phyloP scores from a whole-genome alignment of 2,888 invertebrate genomes.

The Laothoe populi region DNA sequence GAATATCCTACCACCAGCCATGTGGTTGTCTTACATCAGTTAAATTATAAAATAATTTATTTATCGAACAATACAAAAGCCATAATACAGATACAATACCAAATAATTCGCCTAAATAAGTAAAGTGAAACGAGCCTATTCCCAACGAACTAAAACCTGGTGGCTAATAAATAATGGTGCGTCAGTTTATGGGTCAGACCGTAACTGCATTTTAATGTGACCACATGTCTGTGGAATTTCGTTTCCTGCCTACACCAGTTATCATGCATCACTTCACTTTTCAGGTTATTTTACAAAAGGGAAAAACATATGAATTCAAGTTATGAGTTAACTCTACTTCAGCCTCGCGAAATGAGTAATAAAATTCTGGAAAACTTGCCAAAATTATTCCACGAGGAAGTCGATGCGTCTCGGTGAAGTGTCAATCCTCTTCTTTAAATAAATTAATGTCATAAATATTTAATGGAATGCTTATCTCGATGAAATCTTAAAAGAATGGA shows the following conservation, averaged over 20 bases:
- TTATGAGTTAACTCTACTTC: too few species aligned
- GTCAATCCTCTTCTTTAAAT: not conserved
- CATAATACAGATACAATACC: not conserved
- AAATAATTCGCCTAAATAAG: conserved; percentile 26
- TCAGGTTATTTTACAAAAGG: not conserved
- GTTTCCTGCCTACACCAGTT: conserved; percentile 28
- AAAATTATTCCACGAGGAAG: too few species aligned
- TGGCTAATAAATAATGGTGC: conserved; percentile 51
- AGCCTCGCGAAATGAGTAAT: too few species aligned
- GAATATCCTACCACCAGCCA: too few species aligned
- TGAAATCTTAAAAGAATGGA: too few species aligned
- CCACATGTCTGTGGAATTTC: conserved; percentile 47
- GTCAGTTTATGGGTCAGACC: conserved; percentile 50
- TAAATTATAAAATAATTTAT: too few species aligned
- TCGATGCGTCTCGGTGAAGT: too few species aligned
- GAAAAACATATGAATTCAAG: not conserved
- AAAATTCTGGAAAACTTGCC: too few species aligned
- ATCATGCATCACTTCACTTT: not conserved
- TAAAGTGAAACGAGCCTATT: conserved; percentile 43
- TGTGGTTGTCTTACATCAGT: too few species aligned
- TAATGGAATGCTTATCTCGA: not conserved
- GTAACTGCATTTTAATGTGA: conserved; percentile 56
- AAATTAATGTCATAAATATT: not conserved
- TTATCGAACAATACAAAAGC: not conserved
- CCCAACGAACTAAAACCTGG: conserved; percentile 39